Evolutionary conservation across 64 coral and sea anemone species (phyloP).

Genomic region (Porites lutea): DNA sequence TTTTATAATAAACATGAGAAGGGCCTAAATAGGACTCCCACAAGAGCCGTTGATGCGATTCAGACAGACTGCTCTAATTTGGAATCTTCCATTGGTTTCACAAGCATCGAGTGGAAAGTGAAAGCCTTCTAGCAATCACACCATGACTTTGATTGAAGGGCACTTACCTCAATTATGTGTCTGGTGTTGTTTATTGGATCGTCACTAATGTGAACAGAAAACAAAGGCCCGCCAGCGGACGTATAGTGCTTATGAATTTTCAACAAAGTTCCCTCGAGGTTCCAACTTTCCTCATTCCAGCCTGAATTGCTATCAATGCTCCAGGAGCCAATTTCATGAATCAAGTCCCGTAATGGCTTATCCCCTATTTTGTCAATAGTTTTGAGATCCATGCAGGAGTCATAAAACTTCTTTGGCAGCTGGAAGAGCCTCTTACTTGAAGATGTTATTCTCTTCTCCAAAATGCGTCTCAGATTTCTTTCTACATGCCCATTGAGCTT

Average conservation of each 20-base stretch:
- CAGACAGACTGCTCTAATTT: too few species aligned
- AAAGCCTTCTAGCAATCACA: not conserved
- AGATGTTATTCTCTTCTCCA: slow-evolving; percentile 66
- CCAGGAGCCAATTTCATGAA: slow-evolving; percentile 85
- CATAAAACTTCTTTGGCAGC: slow-evolving; percentile 76
- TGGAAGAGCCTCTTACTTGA: slow-evolving; percentile 60
- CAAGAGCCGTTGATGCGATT: too few species aligned
- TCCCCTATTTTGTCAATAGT: slow-evolving; percentile 73
- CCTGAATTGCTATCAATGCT: slow-evolving; percentile 47
- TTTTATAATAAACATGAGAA: not conserved
- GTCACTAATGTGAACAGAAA: slow-evolving; percentile 94
- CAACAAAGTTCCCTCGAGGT: slow-evolving; percentile 64
- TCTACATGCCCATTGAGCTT: slow-evolving; percentile 91
- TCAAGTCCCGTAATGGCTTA: slow-evolving; percentile 72
- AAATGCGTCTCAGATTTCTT: slow-evolving; percentile 67
- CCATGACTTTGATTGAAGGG: not conserved
- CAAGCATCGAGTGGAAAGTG: too few species aligned
- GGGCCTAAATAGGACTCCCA: too few species aligned
- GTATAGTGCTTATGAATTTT: slow-evolving; percentile 88
- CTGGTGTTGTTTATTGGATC: slow-evolving; percentile 92
- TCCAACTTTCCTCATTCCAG: slow-evolving; percentile 88
- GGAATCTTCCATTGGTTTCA: too few species aligned
- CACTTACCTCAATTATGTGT: slow-evolving; percentile 97
- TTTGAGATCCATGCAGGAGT: slow-evolving; percentile 91
- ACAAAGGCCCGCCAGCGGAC: slow-evolving; percentile 93